Conservation (phyloP, 64 coral and sea anemone species). For the Orbicella faveolata region DNA sequence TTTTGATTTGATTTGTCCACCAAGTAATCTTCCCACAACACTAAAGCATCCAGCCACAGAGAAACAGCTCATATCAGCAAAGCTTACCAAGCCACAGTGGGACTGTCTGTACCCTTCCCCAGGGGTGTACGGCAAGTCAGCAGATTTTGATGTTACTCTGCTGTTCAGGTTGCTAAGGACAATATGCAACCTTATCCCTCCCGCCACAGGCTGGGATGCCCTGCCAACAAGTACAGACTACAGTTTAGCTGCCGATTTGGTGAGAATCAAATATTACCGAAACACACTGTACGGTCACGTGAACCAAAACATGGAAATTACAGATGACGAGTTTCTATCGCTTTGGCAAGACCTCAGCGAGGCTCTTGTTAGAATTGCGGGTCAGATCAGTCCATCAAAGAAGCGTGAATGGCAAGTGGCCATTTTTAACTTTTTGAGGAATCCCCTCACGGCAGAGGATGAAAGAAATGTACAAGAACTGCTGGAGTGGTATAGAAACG, state of each 20-base stretch:
- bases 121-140: constrained; percentile 25
- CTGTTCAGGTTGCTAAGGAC: neutral
- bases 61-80: neutral
- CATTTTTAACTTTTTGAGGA: neutral
- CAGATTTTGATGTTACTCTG: constrained; percentile 16
- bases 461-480: neutral
- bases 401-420: neutral
- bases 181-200: neutral
- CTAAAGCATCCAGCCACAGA: neutral
- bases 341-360: constrained; percentile 27
- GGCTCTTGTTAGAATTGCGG: constrained; percentile 4
- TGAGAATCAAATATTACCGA: constrained; percentile 14
- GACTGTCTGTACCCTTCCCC: constrained; percentile 35
- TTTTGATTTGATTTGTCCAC: no score
- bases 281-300: neutral
- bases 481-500: neutral
- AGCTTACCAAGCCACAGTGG: constrained; percentile 17
- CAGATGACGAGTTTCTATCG: neutral
- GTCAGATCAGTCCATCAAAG: neutral
- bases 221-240: neutral
- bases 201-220: neutral
- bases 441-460: neutral
- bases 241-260: neutral
- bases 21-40: no score
- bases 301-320: neutral